Evolutionary conservation across 2,797 vertebrate species (phyloP).

Genomic region (Darevskia mixta): DNA sequence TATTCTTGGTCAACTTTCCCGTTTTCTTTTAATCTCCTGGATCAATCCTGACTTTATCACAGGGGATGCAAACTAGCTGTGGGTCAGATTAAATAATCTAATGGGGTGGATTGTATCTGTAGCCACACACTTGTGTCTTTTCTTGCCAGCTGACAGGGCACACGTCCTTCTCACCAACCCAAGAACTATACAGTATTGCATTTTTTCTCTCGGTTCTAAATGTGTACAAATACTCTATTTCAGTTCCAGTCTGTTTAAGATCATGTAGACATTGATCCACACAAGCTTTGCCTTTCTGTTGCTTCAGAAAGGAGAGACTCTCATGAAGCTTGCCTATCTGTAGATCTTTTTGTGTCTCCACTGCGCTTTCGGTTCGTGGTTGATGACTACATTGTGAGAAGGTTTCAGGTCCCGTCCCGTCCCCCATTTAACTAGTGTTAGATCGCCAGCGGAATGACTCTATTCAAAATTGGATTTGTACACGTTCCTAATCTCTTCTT

Average conservation of each 20-base stretch:
- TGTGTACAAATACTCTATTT: background rate
- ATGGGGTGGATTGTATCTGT: background rate
- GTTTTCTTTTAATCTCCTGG: slow-evolving; percentile 12
- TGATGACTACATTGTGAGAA: background rate
- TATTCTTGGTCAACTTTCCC: slow-evolving; percentile 12
- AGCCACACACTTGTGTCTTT: background rate
- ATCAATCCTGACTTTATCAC: background rate
- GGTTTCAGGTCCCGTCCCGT: background rate
- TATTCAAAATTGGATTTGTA: background rate
- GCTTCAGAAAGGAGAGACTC: background rate
- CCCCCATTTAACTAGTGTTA: background rate
- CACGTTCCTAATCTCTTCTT: background rate
- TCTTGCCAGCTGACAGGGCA: background rate
- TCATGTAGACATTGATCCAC: background rate
- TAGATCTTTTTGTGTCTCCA: slow-evolving; percentile 2
- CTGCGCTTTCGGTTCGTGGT: slow-evolving; percentile 14
- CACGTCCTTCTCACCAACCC: background rate
- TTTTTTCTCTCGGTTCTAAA: background rate
- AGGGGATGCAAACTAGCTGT: background rate
- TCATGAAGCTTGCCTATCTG: background rate
- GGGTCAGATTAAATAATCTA: background rate
- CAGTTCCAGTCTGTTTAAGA: background rate
- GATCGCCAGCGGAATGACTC: background rate
- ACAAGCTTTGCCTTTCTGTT: background rate
- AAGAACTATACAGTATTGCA: background rate